These are phyloP conservation scores for Lycodopsis pacificus DNA, from an alignment of 2,797 vertebrate genomes.

Conservation along the genomic window DNA sequence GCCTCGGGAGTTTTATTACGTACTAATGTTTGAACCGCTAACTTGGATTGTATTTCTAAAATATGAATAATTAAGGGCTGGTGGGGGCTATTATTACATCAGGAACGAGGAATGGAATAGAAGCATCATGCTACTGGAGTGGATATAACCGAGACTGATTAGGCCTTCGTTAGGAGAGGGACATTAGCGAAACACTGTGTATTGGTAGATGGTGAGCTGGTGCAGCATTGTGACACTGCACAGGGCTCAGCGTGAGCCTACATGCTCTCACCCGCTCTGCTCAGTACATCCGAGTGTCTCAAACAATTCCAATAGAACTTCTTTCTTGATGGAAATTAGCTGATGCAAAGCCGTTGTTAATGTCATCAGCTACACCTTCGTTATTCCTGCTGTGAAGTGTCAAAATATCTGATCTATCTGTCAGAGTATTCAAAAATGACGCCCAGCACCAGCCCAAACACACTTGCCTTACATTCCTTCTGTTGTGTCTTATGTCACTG, in stretches of 20 bases:
- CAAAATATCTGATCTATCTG: background rate
- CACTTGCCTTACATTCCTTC: background rate
- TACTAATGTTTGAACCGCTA: constrained; percentile 86
- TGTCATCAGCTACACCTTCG: background rate
- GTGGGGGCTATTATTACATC: constrained; percentile 77
- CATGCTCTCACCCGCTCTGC: background rate
- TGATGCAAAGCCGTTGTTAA: background rate
- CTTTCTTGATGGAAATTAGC: background rate
- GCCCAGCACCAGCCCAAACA: too few species aligned
- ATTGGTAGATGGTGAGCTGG: background rate
- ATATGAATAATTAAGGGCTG: constrained; percentile 86
- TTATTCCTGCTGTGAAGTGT: background rate
- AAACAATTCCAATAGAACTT: background rate
- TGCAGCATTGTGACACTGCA: background rate
- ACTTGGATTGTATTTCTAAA: constrained; percentile 84
- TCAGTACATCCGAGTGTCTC: background rate
- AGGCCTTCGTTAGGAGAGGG: constrained; percentile 9
- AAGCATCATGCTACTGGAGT: constrained; percentile 25
- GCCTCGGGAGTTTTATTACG: constrained; percentile 87
- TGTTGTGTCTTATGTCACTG: background rate
- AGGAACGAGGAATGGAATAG: constrained; percentile 43
- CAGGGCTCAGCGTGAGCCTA: background rate
- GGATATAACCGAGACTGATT: constrained; percentile 30
- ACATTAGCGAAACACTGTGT: constrained; percentile 5
- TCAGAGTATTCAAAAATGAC: background rate